These are phyloP conservation scores for Glareola pratincola DNA, from an alignment of 2,113 vertebrate genomes.

Conservation along the genomic window DNA sequence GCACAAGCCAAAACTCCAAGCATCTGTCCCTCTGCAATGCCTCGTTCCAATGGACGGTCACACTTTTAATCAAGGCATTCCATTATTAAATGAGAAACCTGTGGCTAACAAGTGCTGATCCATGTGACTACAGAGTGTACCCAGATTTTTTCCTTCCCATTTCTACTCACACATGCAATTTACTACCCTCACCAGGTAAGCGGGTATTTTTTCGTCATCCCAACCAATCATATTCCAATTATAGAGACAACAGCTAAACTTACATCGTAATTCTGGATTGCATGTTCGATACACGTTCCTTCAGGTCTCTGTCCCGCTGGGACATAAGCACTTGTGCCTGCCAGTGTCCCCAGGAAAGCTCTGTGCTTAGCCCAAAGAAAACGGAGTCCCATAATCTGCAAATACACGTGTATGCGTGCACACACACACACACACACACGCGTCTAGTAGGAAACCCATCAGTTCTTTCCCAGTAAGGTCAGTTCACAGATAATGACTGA, in stretches of 20 bases:
- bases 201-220: neutral
- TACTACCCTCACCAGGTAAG: neutral
- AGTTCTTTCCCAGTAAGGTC: neutral
- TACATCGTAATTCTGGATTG: neutral
- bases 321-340: neutral
- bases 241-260: neutral
- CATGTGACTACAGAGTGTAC: neutral
- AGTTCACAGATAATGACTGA: neutral
- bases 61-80: neutral
- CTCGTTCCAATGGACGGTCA: neutral
- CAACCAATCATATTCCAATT: neutral
- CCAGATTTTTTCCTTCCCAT: neutral
- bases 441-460: neutral
- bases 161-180: neutral
- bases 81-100: neutral
- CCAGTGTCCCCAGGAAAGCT: neutral
- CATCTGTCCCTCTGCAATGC: neutral
- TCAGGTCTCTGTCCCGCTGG: neutral
- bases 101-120: neutral
- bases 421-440: fast-evolving
- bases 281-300: neutral
- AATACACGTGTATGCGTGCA: fast-evolving
- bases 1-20: neutral
- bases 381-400: neutral
- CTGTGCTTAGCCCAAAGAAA: neutral